A percentile compares a stretch with the other conserved stretches of the same genome.
phyloP scores from a whole-genome alignment of 2,888 invertebrate genomes.

The Myathropa florea region DNA sequence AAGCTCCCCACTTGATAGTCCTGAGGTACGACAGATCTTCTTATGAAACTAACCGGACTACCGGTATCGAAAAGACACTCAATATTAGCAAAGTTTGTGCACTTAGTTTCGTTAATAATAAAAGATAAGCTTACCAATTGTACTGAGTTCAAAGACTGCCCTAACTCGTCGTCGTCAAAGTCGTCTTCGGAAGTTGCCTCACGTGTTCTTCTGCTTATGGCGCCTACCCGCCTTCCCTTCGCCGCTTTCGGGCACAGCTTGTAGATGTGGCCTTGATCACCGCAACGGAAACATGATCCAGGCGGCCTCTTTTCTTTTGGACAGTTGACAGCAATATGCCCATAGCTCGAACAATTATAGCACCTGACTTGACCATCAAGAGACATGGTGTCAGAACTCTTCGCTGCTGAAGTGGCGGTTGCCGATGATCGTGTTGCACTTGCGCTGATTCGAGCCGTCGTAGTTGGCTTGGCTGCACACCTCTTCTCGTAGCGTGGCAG shows the following conservation, averaged over 20 bases:
- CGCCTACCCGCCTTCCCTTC: neutral
- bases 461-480: neutral
- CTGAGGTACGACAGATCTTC: slow-evolving; percentile 3
- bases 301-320: slow-evolving; percentile 6
- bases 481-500: slow-evolving; percentile 43
- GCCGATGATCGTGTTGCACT: neutral
- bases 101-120: slow-evolving; percentile 15
- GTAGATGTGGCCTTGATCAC: neutral
- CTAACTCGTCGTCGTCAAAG: neutral
- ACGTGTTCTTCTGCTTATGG: neutral
- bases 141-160: neutral
- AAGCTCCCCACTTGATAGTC: neutral
- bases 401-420: neutral
- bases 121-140: slow-evolving; percentile 5
- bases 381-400: neutral
- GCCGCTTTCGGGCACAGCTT: too few species aligned
- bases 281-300: slow-evolving; percentile 36
- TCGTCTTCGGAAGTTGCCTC: neutral
- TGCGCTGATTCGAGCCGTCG: neutral
- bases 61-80: neutral
- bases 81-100: neutral
- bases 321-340: slow-evolving; percentile 20
- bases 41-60: slow-evolving; percentile 27
- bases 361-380: slow-evolving; percentile 2
- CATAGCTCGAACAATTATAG: slow-evolving; percentile 24